These are phyloP conservation scores for Sceloporus undulatus DNA, from an alignment of 2,113 vertebrate species.

Conservation along the genomic window DNA sequence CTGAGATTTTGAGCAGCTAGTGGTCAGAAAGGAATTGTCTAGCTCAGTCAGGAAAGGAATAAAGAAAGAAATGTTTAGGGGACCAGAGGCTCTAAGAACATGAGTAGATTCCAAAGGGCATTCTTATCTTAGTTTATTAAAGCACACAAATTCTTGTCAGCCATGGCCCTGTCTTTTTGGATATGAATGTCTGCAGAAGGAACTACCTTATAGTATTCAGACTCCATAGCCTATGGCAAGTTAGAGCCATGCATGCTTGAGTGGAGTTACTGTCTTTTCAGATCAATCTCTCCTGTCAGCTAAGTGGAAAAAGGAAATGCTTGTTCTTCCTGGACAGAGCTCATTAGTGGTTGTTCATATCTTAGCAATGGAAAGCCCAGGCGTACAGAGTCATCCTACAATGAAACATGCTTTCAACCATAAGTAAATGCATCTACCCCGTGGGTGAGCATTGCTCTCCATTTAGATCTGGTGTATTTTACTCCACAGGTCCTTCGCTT, in stretches of 20 bases:
- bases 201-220: neutral
- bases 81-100: neutral
- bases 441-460: neutral
- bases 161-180: neutral
- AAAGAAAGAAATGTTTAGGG: neutral
- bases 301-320: neutral
- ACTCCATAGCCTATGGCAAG: neutral
- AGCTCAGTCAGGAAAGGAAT: neutral
- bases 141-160: too few relatives aligned
- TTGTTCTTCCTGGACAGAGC: neutral
- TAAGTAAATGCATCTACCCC: neutral
- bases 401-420: neutral
- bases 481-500: neutral
- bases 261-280: neutral
- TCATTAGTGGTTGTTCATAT: slow-evolving; percentile 13
- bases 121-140: neutral
- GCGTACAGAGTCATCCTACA: neutral
- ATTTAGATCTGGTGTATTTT: neutral
- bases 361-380: neutral
- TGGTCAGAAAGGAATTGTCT: neutral
- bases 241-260: neutral
- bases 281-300: neutral
- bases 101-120: neutral
- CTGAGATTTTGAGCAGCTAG: neutral
- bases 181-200: neutral